Percentiles rank a stretch among this genome's conserved stretches.
These are phyloP conservation scores for Clarias fuscus DNA, from an alignment of 2,797 vertebrate genomes.

Conservation along the genomic window DNA sequence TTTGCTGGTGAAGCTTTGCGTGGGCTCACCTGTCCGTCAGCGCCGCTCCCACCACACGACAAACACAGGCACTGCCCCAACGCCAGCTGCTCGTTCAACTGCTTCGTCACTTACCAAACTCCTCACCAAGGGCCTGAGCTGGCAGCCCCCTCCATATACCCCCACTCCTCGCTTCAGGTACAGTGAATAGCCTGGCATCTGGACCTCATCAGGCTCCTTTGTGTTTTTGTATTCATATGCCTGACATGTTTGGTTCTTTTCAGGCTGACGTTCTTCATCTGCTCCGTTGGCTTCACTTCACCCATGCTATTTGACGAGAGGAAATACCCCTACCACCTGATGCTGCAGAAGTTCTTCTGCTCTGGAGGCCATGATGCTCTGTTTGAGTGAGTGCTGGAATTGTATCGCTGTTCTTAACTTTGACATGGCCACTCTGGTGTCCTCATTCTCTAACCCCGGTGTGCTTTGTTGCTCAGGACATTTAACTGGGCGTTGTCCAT, in stretches of 20 bases:
- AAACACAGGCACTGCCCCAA: slow-evolving; percentile 90
- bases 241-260: slow-evolving; percentile 12
- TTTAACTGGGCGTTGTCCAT: slow-evolving; percentile 97
- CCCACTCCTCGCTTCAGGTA: slow-evolving; percentile 93
- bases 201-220: background rate
- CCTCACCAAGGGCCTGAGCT: slow-evolving; percentile 93
- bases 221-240: background rate
- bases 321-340: slow-evolving; percentile 96
- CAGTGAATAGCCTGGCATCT: background rate
- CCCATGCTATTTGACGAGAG: slow-evolving; percentile 97
- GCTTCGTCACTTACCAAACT: slow-evolving; percentile 93
- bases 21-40: slow-evolving; percentile 93
- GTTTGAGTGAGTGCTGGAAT: slow-evolving; percentile 84
- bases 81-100: slow-evolving; percentile 89
- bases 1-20: slow-evolving; percentile 91
- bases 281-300: slow-evolving; percentile 95
- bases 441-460: background rate
- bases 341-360: slow-evolving; percentile 97
- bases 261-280: slow-evolving; percentile 96
- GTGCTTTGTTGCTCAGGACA: slow-evolving; percentile 73
- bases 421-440: background rate
- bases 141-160: slow-evolving; percentile 93
- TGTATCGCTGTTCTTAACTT: background rate
- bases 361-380: slow-evolving; percentile 95
- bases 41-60: slow-evolving; percentile 93